phyloP scores from a whole-genome alignment of 2,113 vertebrate species.

The Arothron firmamentum region DNA sequence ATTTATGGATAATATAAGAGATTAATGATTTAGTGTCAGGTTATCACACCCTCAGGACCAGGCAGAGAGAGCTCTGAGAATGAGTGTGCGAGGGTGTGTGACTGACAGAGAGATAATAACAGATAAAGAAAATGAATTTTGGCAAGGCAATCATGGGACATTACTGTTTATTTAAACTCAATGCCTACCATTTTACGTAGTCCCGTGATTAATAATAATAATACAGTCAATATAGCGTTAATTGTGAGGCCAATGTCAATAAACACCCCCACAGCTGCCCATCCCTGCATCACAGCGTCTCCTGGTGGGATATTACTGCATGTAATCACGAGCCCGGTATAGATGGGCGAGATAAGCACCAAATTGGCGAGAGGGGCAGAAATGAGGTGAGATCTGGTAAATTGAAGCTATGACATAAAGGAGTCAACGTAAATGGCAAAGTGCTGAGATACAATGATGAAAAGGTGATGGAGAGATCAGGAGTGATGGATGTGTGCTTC shows the following conservation, averaged over 20 bases:
- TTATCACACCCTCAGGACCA: slow-evolving; percentile 52
- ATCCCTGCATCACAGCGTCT: slow-evolving; percentile 19
- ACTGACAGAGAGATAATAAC: slow-evolving; percentile 14
- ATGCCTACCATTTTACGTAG: neutral
- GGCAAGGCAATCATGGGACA: neutral
- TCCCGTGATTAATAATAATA: neutral
- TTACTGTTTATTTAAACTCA: slow-evolving; percentile 1
- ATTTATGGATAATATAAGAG: slow-evolving; percentile 65
- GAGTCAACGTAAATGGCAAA: slow-evolving; percentile 27
- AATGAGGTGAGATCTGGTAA: neutral
- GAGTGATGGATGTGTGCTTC: slow-evolving; percentile 55
- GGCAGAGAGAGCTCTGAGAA: slow-evolving; percentile 8
- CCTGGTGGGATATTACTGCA: slow-evolving; percentile 36
- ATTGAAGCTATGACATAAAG: slow-evolving; percentile 23
- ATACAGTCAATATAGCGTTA: slow-evolving; percentile 1
- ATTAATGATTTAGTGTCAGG: slow-evolving; percentile 66
- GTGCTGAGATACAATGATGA: slow-evolving; percentile 28
- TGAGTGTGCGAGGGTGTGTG: slow-evolving; percentile 18
- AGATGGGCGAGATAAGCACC: slow-evolving; percentile 18
- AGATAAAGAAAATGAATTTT: too few species aligned
- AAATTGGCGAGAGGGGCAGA: slow-evolving; percentile 26
- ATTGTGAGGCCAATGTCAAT: slow-evolving; percentile 25
- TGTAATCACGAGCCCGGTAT: slow-evolving; percentile 35
- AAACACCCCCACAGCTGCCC: slow-evolving; percentile 30
- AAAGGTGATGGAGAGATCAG: slow-evolving; percentile 44